Conservation (phyloP, 1,140 invertebrate species). For the Ridgeia piscesae region DNA sequence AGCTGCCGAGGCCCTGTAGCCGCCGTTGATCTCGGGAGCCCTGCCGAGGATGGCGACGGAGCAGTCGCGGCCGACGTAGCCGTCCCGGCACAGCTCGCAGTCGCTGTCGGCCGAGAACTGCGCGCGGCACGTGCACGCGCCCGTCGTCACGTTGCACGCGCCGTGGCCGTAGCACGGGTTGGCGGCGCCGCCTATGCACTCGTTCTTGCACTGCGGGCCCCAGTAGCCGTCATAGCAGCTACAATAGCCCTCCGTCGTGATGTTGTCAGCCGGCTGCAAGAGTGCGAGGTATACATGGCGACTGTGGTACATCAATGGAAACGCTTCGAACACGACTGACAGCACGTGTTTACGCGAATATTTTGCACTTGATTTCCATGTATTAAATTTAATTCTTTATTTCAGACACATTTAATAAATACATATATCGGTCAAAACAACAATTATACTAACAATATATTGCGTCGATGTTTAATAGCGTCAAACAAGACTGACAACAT, state of each 20-base stretch:
- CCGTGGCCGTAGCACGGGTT: constrained; percentile 38
- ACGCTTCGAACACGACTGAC: too few species aligned
- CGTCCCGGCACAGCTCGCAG: constrained; percentile 32
- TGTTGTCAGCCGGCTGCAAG: constrained; percentile 19
- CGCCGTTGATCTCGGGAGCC: background rate
- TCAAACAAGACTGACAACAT: too few species aligned
- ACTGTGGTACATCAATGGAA: background rate
- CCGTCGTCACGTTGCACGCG: constrained; percentile 31
- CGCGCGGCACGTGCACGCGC: constrained; percentile 32
- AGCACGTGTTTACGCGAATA: too few species aligned
- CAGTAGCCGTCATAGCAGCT: constrained; percentile 38
- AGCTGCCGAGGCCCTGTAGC: constrained; percentile 9
- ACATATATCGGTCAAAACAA: too few species aligned
- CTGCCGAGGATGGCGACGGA: constrained; percentile 29
- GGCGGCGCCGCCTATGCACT: constrained; percentile 34
- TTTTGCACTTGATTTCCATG: too few species aligned
- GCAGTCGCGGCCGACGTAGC: constrained; percentile 38
- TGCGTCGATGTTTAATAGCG: too few species aligned
- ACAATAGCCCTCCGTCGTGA: constrained; percentile 29
- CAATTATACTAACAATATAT: background rate
- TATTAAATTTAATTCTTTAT: too few species aligned
- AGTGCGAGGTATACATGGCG: background rate
- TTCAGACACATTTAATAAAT: too few species aligned
- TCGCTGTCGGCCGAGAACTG: constrained; percentile 24
- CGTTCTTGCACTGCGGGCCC: constrained; percentile 34